Conservation (phyloP, 1,140 invertebrate genomes). For the Oscheius sp. region DNA sequence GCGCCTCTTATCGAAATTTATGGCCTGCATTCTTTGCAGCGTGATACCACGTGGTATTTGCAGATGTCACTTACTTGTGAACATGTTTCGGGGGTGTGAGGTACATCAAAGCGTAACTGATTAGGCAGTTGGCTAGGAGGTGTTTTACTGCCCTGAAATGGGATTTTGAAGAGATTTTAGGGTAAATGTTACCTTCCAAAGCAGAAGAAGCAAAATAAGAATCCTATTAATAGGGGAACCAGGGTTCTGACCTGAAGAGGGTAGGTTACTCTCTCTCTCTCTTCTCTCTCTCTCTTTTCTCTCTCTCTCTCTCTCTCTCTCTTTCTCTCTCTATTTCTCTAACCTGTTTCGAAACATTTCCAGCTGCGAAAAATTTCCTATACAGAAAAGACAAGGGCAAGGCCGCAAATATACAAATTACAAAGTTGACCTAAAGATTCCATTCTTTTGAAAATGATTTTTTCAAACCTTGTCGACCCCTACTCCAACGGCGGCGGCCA, state of each 20-base stretch:
- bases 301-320: too few relatives aligned
- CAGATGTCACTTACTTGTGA: slow-evolving; percentile 37
- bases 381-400: background rate
- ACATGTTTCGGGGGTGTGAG: slow-evolving; percentile 32
- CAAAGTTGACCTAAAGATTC: background rate
- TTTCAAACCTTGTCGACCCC: slow-evolving; percentile 37
- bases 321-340: too few relatives aligned
- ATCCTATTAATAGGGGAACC: slow-evolving; percentile 73
- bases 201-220: slow-evolving; percentile 78
- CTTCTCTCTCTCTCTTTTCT: too few relatives aligned
- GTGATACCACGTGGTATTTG: too few relatives aligned
- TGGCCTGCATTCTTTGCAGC: too few relatives aligned
- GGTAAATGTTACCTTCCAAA: slow-evolving; percentile 69
- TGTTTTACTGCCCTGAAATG: slow-evolving; percentile 48
- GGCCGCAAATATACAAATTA: background rate
- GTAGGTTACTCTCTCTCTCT: too few relatives aligned
- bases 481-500: slow-evolving; percentile 36
- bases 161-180: background rate
- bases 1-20: too few relatives aligned
- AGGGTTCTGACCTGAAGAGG: slow-evolving; percentile 70
- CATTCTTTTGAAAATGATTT: background rate
- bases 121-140: slow-evolving; percentile 32
- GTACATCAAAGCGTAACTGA: slow-evolving; percentile 40
- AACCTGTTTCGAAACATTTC: background rate
- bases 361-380: background rate